Evolutionary conservation across 2,797 vertebrate species (phyloP).

Genomic region (Xenops minutus): DNA sequence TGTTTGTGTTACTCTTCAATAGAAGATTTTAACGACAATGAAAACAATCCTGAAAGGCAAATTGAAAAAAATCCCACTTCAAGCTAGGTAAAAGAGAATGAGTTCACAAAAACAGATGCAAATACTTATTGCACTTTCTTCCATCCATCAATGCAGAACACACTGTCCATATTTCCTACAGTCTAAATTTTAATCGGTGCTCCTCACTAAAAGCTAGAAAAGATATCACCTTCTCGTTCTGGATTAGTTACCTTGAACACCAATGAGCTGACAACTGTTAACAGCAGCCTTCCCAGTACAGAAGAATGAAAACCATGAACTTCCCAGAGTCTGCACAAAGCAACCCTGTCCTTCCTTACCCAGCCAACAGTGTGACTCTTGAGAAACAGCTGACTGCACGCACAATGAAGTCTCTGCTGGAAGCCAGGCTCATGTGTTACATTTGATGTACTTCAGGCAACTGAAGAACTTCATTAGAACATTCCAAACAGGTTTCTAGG

Average conservation of each 20-base stretch:
- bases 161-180: background rate
- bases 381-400: background rate
- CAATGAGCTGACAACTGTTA: background rate
- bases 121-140: background rate
- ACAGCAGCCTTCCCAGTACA: background rate
- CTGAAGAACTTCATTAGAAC: slow-evolving; percentile 33
- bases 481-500: slow-evolving; percentile 37
- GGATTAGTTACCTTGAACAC: background rate
- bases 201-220: background rate
- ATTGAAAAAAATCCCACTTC: background rate
- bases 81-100: background rate
- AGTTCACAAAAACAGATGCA: background rate
- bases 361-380: background rate
- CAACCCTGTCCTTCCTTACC: background rate
- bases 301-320: background rate
- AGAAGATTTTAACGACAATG: background rate
- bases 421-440: background rate
- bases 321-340: background rate
- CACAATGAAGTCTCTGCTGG: background rate
- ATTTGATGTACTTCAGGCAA: slow-evolving; percentile 13
- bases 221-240: background rate
- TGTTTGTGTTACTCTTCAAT: background rate
- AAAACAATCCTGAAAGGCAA: background rate
- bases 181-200: rapidly evolving
- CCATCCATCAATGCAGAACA: background rate